Evolutionary conservation across 1,140 invertebrate species (phyloP), one percentile per base, ranked within the genome.

Genomic region (Drosophila carrolli): DNA sequence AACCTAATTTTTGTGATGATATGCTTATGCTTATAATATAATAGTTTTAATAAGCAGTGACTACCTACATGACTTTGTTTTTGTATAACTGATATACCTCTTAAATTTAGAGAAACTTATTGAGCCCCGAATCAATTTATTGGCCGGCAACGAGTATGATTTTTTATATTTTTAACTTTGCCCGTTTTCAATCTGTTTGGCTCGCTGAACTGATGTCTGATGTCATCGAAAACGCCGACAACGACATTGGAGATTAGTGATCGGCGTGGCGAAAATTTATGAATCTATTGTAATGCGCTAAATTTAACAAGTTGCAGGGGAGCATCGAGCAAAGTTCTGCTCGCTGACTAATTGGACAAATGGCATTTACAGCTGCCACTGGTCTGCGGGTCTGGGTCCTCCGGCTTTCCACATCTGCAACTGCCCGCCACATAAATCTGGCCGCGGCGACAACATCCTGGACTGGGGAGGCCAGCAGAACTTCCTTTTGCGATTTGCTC

Each of bases 401-500:
- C n/a, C 41, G 47, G 46, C 16, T 48, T 23, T 58, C 35, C 53
- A 23, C 40, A 50, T 66, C 65, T 58, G 51, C 71, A 47, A 55
- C 47, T 43, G 76, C 76, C 80, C 89, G 83, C 83, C 84, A 88
- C 83, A 86, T 86, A 86, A 86, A 86, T 86, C 84, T 83, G 61
- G 58, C 71, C 68, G 58, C 81, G 81, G 80, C 81, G 75, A 81
- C 80, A 72, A 84, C 85, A 90, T 90, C 84, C 85, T 89, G 77
- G 71, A 50, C 50, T 57, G 62, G 61, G 40, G 50, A 70, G 68
- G 67, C 68, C 29, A 11, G 29, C 51, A 84, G 83, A 89, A 89
- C 73, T 88, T 88, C 83, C 83, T 88, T 88, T 83, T 77, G 84
- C 84, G 83, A 88, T 88, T 89, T 88, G 83, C 83, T 88, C 83